Percentiles rank a stretch among this genome's conserved stretches.
phyloP scores from a whole-genome alignment of 2,888 invertebrate species.

The Eurytoma adleriae region DNA sequence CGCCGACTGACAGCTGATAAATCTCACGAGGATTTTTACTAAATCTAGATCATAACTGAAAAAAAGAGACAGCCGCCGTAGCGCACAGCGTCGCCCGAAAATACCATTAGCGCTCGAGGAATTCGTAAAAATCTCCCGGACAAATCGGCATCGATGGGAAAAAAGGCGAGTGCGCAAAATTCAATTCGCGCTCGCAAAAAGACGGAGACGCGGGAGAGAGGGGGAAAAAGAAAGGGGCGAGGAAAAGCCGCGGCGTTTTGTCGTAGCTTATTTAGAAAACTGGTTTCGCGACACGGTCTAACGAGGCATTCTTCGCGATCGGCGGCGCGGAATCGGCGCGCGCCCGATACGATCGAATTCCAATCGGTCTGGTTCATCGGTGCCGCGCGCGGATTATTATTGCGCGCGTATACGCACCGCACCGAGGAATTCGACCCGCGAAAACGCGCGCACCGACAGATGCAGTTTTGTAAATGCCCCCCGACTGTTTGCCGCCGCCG shows the following conservation, averaged over 20 bases:
- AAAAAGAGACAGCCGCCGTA: not conserved
- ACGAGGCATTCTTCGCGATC: conserved; percentile 56
- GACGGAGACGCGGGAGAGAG: not conserved
- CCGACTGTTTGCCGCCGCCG: not conserved
- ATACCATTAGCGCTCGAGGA: not conserved
- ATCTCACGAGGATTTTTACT: not conserved
- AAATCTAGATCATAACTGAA: conserved; percentile 29
- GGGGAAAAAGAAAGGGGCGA: conserved; percentile 1
- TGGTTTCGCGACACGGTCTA: conserved; percentile 44
- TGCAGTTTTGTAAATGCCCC: not conserved
- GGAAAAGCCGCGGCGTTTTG: conserved; percentile 19
- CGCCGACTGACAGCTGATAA: conserved; percentile 13
- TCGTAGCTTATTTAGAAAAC: conserved; percentile 44
- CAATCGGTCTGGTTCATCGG: conserved; percentile 51
- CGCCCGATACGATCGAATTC: conserved; percentile 55
- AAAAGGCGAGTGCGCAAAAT: not conserved
- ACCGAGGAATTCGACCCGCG: conserved; percentile 1
- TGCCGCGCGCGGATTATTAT: conserved; percentile 25
- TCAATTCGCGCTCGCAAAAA: not conserved
- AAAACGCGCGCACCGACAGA: not conserved
- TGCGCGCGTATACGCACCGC: conserved; percentile 29
- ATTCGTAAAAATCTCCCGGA: not conserved
- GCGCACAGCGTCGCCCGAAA: not conserved
- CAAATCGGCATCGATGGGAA: not conserved
- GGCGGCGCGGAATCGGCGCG: conserved; percentile 45